phyloP scores from a whole-genome alignment of 2,797 vertebrate species.

The Nothura maculosa region DNA sequence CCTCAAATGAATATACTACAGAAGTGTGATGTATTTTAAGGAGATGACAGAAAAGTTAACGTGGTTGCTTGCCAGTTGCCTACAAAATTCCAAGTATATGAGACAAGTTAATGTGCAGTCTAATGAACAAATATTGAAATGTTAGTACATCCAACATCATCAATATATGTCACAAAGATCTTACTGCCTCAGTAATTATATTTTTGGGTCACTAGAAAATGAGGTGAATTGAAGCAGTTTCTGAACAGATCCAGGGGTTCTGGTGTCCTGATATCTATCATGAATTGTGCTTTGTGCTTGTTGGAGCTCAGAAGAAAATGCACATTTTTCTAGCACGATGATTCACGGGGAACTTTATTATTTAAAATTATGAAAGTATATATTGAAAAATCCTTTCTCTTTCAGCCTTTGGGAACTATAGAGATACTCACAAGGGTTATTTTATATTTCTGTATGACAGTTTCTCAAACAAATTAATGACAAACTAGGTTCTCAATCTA shows the following conservation, averaged over 20 bases:
- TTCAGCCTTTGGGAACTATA: neutral
- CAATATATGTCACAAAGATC: neutral
- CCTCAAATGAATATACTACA: neutral
- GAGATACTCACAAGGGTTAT: neutral
- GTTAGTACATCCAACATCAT: neutral
- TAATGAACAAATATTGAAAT: neutral
- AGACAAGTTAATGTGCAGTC: neutral
- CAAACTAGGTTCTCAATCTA: neutral
- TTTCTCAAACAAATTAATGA: neutral
- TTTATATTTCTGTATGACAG: neutral
- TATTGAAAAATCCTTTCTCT: neutral
- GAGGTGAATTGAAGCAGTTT: neutral
- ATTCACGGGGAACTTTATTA: neutral
- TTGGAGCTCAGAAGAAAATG: neutral
- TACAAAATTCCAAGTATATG: neutral
- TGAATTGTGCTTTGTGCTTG: neutral
- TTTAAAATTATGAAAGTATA: fast-evolving
- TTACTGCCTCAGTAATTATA: neutral
- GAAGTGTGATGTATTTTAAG: neutral
- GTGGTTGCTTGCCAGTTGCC: too few relatives aligned
- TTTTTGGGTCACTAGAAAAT: neutral
- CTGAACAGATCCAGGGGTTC: neutral
- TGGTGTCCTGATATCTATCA: neutral
- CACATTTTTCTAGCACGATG: neutral
- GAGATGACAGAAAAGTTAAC: neutral